phyloP scores from a whole-genome alignment of 2,888 invertebrate species.

The Nycteola revayana region DNA sequence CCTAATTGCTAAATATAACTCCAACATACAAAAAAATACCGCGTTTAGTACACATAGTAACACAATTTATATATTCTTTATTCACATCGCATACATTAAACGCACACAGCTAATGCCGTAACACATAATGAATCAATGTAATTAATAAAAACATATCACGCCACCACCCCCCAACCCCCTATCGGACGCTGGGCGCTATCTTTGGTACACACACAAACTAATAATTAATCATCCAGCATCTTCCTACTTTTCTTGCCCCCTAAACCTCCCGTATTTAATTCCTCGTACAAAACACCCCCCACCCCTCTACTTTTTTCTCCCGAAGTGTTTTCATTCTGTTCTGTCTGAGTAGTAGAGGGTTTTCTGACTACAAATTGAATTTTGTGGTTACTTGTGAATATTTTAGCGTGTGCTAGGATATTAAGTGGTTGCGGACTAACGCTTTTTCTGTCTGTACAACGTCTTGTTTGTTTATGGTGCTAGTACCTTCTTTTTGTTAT shows the following conservation, averaged over 20 bases:
- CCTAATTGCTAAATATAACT: too few relatives aligned
- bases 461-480: constrained; percentile 14
- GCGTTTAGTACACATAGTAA: constrained; percentile 5
- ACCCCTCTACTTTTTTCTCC: constrained; percentile 61
- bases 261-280: constrained; percentile 67
- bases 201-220: constrained; percentile 77
- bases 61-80: constrained; percentile 12
- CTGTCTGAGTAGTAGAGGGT: constrained; percentile 58
- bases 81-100: too few relatives aligned
- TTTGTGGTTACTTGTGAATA: constrained; percentile 77
- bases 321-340: constrained; percentile 73
- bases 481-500: too few relatives aligned
- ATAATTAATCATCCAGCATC: constrained; percentile 80
- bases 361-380: constrained; percentile 75
- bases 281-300: constrained; percentile 57
- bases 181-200: constrained; percentile 48
- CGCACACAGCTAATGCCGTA: constrained; percentile 16
- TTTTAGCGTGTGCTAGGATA: constrained; percentile 63
- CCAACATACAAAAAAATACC: too few relatives aligned
- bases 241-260: constrained; percentile 51
- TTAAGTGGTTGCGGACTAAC: constrained; percentile 51
- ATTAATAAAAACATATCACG: constrained; percentile 41
- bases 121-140: constrained; percentile 37
- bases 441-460: constrained; percentile 18
- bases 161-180: constrained; percentile 14